phyloP scores from a whole-genome alignment of 2,113 vertebrate species.

The Glaucomys volans region DNA sequence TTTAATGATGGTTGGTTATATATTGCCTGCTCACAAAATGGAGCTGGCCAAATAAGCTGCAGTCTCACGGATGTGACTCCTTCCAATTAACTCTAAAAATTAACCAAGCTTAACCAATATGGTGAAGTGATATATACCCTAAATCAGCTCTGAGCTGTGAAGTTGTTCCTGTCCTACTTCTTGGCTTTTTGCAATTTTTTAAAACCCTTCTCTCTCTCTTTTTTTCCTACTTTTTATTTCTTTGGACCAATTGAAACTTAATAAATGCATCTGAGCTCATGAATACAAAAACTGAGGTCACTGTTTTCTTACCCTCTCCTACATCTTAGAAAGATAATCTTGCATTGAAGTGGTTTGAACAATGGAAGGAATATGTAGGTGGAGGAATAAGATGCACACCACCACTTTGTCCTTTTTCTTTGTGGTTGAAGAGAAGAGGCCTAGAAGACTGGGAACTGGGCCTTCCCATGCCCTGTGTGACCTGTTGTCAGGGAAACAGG shows the following conservation, averaged over 20 bases:
- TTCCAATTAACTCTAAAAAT: not conserved
- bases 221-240: not conserved
- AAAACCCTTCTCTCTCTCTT: not conserved
- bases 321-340: slow-evolving; percentile 40
- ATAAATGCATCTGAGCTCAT: slow-evolving; percentile 42
- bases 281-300: not conserved
- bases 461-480: slow-evolving; percentile 65
- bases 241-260: slow-evolving; percentile 55
- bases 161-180: not conserved
- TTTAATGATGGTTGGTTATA: not conserved
- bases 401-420: slow-evolving; percentile 38
- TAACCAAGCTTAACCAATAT: not conserved
- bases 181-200: not conserved
- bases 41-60: not conserved
- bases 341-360: slow-evolving; percentile 19
- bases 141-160: not conserved
- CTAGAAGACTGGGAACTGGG: slow-evolving; percentile 47
- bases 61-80: not conserved
- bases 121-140: not conserved
- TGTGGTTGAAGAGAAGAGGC: slow-evolving; percentile 48
- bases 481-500: slow-evolving; percentile 78
- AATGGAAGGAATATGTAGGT: slow-evolving; percentile 16
- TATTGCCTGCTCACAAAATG: not conserved
- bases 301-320: slow-evolving; percentile 1
- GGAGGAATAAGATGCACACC: slow-evolving; percentile 6